Base-by-base conservation (phyloP, 2,888 invertebrate species). In the Tetragnatha montana region DNA sequence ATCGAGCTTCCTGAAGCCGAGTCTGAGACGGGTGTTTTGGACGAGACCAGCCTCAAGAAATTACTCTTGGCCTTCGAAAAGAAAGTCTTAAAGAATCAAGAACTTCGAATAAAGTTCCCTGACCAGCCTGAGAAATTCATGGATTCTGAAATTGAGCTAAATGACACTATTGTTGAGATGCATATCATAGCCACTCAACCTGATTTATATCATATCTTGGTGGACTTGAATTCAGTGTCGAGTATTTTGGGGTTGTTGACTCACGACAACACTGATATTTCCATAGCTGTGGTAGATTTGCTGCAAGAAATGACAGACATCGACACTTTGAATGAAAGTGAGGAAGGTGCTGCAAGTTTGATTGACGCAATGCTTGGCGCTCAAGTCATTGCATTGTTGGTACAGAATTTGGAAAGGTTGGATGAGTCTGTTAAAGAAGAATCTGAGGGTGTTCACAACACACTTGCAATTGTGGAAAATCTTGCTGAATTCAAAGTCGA, bases 71-170 rank as follows among this genome's bases (percentile, higher is more conserved):
- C 97, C 91, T 98, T 99, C 94, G 99, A 99, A 93, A 99, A 99
- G 93, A 95, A 97, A 93, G 96, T 97, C 80, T 94, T 98, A 10
- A 97, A 96, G 93, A 99, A 99, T 93, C 97, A 99, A 93, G 99
- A 99, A 94, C 97, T 99, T 97, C 95, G 99, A 91, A 99, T 99
- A 17, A 99, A 99, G 94, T 99, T 98, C 94, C 97, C 98, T 0
- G 99, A 99, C 93, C 96, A 96, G 92, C 98, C 99, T 8, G 98
- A 98, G 93, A 99, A 98, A 95, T 99, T 99, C 93, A 98, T 99
- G 95, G 95, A 99, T 92, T 98, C 99, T 89, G 99, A 99, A 94
- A 95, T 99, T 70, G 98, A 98, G 93, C 94, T 98, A 89, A 97
- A 98, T 94, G 97, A 97, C 92, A 96, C 96, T 75, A 94, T 97